These are phyloP conservation scores for Pyrocephalus nanus DNA, from an alignment of 2,797 vertebrate genomes.

Conservation along the genomic window DNA sequence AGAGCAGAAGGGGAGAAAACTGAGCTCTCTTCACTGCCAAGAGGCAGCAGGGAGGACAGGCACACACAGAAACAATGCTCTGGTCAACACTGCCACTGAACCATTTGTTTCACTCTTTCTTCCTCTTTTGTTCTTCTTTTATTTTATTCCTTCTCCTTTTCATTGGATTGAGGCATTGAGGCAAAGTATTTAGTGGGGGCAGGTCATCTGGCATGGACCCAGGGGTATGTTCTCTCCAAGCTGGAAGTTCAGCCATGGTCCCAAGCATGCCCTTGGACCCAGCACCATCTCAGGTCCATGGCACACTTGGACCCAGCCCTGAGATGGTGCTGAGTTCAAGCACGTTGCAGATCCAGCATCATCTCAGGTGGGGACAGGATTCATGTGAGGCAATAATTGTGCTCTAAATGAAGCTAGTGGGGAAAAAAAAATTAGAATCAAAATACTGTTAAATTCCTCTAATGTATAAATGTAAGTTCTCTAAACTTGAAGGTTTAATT, in stretches of 20 bases:
- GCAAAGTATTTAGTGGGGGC: background rate
- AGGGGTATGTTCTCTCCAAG: background rate
- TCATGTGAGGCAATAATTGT: rapidly evolving
- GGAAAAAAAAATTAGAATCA: background rate
- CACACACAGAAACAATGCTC: background rate
- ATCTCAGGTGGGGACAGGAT: background rate
- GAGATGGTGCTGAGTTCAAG: background rate
- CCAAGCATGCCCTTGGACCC: background rate
- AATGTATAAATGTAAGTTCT: background rate
- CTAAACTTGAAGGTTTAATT: slow-evolving; percentile 41
- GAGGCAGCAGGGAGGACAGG: background rate
- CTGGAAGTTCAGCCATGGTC: background rate
- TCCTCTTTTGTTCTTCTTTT: background rate
- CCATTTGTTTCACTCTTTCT: background rate
- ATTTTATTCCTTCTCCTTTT: background rate
- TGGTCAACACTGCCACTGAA: slow-evolving; percentile 16
- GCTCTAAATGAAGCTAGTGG: background rate
- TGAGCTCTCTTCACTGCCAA: background rate
- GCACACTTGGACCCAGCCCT: background rate
- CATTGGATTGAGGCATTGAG: background rate
- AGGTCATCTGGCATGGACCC: rapidly evolving
- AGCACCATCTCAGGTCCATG: background rate
- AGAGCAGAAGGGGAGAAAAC: background rate
- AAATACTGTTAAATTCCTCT: slow-evolving; percentile 14
- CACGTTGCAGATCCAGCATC: background rate